Evolutionary conservation across 2,113 vertebrate species (phyloP), one percentile per base, ranked within the genome.

Genomic region (Pachyramphus minor): DNA sequence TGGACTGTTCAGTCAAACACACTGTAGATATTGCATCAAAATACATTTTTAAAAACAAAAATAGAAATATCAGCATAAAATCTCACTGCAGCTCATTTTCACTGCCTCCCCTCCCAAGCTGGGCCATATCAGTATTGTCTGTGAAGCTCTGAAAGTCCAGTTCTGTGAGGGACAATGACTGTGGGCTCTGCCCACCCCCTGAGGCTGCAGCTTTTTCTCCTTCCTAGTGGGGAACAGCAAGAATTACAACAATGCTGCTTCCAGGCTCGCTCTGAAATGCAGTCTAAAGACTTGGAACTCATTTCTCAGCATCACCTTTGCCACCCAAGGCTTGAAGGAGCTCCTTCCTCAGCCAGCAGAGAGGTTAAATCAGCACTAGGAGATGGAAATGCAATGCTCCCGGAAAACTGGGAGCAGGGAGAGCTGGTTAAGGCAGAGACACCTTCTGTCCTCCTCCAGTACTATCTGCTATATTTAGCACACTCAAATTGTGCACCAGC

Each of bases 301-400:
- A 9, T 62, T 88, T 84, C 50, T 52, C 62, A 18, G 7, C 64
- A 58, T 22, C 64, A 6, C 35, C 71, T 58, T 7, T 11, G 35
- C 30, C 77, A 59, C 21, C 39, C 69, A 49, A 7, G 13, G 30
- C 41, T 18, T 16, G 13, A 76, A 59, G 0, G 14, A 90, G 45
- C 31, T 62, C 28, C 72, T 12, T 28, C 72, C 86, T 17, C n/a
- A 20, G 42, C 23, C 22, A 63, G 47, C 79, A 49, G 19, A 59
- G 2, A 31, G 35, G 8, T 9, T 24, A 3, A 9, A 25, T 9
- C 5, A 39, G 53, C n/a, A 37, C 0, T 6, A 5, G 7, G 37
- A 31, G 28, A 24, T 9, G 39, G 19, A 7, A 58, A 42, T 74
- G 27, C 1, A 33, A 77, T 5, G 8, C 3, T 35, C 18, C 63